Percentiles rank a stretch among this genome's conserved stretches.
Conservation (phyloP, 2,113 vertebrate species). For the Cranoglanis bouderius region DNA sequence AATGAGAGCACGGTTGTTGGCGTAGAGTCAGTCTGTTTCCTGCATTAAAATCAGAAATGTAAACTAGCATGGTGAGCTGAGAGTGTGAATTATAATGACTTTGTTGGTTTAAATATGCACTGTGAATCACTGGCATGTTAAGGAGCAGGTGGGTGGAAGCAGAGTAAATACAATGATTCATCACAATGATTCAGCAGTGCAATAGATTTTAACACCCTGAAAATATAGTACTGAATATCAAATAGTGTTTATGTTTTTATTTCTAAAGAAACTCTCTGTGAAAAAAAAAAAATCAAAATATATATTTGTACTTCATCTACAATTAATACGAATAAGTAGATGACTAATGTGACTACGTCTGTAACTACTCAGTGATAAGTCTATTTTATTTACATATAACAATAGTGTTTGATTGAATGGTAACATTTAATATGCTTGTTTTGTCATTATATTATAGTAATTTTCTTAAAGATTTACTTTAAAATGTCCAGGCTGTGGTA, state of each 20-base stretch:
- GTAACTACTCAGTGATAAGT: neutral
- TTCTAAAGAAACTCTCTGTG: neutral
- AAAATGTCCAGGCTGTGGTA: conserved; percentile 13
- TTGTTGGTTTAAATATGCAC: conserved; percentile 24
- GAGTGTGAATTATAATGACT: conserved; percentile 19
- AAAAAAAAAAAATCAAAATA: neutral
- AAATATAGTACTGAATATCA: neutral
- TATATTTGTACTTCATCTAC: neutral
- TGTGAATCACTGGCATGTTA: conserved; percentile 14
- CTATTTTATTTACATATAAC: neutral
- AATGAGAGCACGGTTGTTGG: neutral
- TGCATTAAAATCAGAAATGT: conserved; percentile 5
- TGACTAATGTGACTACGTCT: neutral
- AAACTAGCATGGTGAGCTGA: neutral
- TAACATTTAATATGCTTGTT: neutral
- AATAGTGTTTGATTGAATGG: neutral
- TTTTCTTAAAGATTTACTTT: neutral
- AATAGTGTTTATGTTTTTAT: neutral
- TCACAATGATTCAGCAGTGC: conserved; percentile 25
- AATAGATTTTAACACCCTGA: neutral
- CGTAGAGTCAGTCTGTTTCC: neutral
- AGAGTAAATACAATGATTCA: conserved; percentile 39
- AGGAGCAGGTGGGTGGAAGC: conserved; percentile 29
- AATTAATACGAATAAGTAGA: neutral
- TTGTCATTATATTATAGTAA: neutral